A percentile compares a stretch with the other conserved stretches of the same genome.
Conservation (phyloP, 2,888 invertebrate species). For the Parelbella ahira region DNA sequence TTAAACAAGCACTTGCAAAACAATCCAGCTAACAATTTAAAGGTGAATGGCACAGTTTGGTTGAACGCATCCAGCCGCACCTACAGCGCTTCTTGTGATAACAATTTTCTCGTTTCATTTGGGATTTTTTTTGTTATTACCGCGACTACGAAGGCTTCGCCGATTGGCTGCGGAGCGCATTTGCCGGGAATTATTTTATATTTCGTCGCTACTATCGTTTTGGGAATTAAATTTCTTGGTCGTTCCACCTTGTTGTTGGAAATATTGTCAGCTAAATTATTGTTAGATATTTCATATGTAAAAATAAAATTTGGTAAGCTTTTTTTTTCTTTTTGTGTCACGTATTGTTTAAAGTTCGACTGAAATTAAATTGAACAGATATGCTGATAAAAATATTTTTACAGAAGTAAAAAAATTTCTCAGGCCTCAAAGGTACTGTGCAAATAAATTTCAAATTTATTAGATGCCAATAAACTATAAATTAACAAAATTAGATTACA, state of each 20-base stretch:
- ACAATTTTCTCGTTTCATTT: slow-evolving; percentile 70
- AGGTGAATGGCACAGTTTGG: slow-evolving; percentile 9
- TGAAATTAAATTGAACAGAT: too few relatives aligned
- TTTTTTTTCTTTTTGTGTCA: too few relatives aligned
- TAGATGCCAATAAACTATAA: too few relatives aligned
- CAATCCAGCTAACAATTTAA: slow-evolving; percentile 7
- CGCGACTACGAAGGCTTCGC: slow-evolving; percentile 49
- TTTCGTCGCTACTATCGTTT: slow-evolving; percentile 35
- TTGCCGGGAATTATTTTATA: slow-evolving; percentile 42
- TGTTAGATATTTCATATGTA: too few relatives aligned
- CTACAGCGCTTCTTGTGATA: slow-evolving; percentile 63
- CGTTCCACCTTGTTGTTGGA: slow-evolving; percentile 19
- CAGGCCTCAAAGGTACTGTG: too few relatives aligned
- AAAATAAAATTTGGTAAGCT: too few relatives aligned
- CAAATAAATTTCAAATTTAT: too few relatives aligned
- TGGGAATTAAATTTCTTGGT: slow-evolving; percentile 37
- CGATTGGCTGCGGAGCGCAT: slow-evolving; percentile 37
- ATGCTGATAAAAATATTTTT: too few relatives aligned
- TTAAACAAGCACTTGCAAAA: background rate
- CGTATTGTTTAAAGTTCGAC: too few relatives aligned
- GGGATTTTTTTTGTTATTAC: slow-evolving; percentile 60
- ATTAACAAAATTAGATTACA: too few relatives aligned
- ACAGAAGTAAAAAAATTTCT: too few relatives aligned
- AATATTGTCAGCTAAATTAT: slow-evolving; percentile 22
- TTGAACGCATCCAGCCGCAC: slow-evolving; percentile 27